These are phyloP conservation scores for Celastrina argiolus DNA, from an alignment of 2,888 invertebrate genomes.

Conservation along the genomic window DNA sequence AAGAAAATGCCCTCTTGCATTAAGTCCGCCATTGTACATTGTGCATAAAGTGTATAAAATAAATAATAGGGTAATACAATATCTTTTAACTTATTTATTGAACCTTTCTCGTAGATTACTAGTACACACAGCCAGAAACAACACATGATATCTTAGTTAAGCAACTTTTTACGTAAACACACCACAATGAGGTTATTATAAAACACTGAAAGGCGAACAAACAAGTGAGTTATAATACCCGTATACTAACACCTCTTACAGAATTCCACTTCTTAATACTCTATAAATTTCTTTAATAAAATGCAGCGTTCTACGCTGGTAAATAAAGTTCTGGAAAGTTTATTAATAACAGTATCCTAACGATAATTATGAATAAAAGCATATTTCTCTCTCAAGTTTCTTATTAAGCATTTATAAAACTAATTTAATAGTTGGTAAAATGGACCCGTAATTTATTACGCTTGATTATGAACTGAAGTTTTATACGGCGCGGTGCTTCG, in stretches of 20 bases:
- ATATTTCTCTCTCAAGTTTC: slow-evolving; percentile 18
- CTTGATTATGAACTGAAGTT: slow-evolving; percentile 18
- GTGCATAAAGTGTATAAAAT: too few species aligned
- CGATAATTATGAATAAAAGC: slow-evolving; percentile 21
- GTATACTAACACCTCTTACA: slow-evolving; percentile 13
- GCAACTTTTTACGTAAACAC: too few species aligned
- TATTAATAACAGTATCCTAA: slow-evolving; percentile 20
- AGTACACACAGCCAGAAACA: too few species aligned
- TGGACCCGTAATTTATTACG: slow-evolving; percentile 18
- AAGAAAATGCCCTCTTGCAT: too few species aligned
- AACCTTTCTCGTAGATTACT: too few species aligned
- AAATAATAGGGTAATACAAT: too few species aligned
- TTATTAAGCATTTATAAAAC: slow-evolving; percentile 19
- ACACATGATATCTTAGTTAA: neutral
- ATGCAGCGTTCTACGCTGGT: slow-evolving; percentile 4
- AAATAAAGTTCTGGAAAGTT: slow-evolving; percentile 21
- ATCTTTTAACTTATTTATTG: too few species aligned
- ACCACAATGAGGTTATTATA: neutral
- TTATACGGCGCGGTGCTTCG: neutral
- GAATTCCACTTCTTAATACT: slow-evolving; percentile 7
- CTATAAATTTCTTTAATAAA: slow-evolving; percentile 18
- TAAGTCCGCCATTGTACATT: too few species aligned
- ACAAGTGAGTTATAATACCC: slow-evolving; percentile 6
- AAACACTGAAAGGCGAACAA: neutral
- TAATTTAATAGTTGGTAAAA: slow-evolving; percentile 21